These are phyloP conservation scores for Cheilosia grossa DNA, from an alignment of 2,888 invertebrate genomes.

Conservation along the genomic window DNA sequence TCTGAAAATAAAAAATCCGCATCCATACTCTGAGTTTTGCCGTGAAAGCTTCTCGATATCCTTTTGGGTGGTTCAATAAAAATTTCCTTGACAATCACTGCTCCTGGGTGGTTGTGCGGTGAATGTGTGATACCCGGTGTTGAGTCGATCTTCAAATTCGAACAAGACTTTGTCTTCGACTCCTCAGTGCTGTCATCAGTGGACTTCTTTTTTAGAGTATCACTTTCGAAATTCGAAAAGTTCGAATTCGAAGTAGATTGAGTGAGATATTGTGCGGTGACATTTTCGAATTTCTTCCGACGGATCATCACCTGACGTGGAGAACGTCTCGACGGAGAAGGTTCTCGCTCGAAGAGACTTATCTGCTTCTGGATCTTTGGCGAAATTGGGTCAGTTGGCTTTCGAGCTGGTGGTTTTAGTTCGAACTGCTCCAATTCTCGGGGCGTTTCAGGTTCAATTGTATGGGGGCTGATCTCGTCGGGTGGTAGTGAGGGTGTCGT, in stretches of 20 bases:
- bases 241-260: constrained; percentile 82
- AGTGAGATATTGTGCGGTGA: constrained; percentile 74
- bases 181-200: constrained; percentile 77
- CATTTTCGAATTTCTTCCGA: constrained; percentile 80
- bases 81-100: constrained; percentile 84
- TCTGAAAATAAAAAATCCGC: constrained; percentile 81
- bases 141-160: constrained; percentile 78
- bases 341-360: constrained; percentile 80
- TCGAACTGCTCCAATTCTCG: constrained; percentile 58
- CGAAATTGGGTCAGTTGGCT: constrained; percentile 80
- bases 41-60: constrained; percentile 83
- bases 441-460: constrained; percentile 48
- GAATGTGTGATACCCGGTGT: constrained; percentile 77
- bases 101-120: constrained; percentile 80
- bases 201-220: constrained; percentile 77
- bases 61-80: constrained; percentile 84
- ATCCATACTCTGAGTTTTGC: constrained; percentile 82
- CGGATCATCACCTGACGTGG: constrained; percentile 80
- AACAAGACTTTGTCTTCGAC: constrained; percentile 78
- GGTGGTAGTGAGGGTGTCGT: constrained; percentile 81
- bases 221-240: constrained; percentile 81
- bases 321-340: constrained; percentile 77
- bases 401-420: constrained; percentile 76
- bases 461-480: constrained; percentile 77
- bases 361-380: constrained; percentile 82